Evolutionary conservation across 2,113 vertebrate species (phyloP), one percentile per base, ranked within the genome.

Genomic region (Alosa alosa): DNA sequence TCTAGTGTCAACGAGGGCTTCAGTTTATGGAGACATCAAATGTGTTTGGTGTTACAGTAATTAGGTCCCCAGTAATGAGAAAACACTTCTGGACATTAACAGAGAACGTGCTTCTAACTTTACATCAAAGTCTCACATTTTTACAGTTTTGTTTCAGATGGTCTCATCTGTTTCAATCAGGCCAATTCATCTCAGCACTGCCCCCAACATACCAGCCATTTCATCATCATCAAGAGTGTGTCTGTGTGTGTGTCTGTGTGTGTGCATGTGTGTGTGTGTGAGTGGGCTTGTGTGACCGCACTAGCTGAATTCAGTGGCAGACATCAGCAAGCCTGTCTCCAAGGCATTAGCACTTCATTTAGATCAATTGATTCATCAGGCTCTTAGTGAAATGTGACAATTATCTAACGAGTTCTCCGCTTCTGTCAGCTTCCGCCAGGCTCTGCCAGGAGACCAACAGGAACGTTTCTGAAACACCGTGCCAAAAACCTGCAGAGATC

Each of bases 231-330:
- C 25, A 72, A 72, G 60, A 64, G 64, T 36, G 64, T 72, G 64
- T 72, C 25, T 85, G 64, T 72, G 64, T 72, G 64, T 72, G 64
- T 72, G 64, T 72, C 25, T 72, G 64, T 72, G 25, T 72, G 64
- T 72, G 64, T 72, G 64, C 10, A 3, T 72, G 64, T 31, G 25
- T 31, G 25, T 31, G 25, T 36, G 64, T 36, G 64, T 22, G 60
- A 6, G 60, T 25, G 60, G 8, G 22, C 25, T 1, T 25, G 60
- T 64, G 22, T 64, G 20, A n/a, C n/a, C 8, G 22, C 22, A 57
- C 55, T 13, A 18, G 15, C 15, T 20, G 55, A 13, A 57, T 20
- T 57, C 55, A 22, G 22, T 64, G 60, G 60, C 60, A 64, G 60
- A 25, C 60, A n/a, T 2, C 3, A 52, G 52, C 15, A 17, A 18